phyloP scores from a whole-genome alignment of 2,797 vertebrate genomes.

The Naso thynnoides region DNA sequence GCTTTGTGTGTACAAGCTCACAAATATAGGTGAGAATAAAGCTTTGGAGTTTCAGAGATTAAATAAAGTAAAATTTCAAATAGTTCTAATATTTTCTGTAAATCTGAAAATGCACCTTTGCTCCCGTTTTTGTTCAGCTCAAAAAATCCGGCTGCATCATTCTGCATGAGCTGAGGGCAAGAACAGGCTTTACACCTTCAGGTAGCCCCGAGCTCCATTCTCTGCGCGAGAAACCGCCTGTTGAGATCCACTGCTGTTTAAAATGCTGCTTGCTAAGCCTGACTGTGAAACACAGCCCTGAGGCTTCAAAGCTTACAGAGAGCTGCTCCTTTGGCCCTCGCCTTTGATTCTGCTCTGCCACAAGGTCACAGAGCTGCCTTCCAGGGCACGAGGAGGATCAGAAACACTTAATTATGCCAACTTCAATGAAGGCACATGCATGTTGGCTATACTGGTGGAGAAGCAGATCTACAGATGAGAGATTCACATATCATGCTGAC shows the following conservation, averaged over 20 bases:
- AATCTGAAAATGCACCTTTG: conserved; percentile 29
- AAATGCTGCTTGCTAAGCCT: conserved; percentile 66
- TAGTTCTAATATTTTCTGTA: neutral
- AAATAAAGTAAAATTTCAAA: conserved; percentile 14
- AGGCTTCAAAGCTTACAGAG: conserved; percentile 54
- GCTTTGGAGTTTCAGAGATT: neutral
- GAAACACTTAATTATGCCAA: conserved; percentile 53
- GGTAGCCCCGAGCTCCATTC: conserved; percentile 50
- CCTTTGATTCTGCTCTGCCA: conserved; percentile 62
- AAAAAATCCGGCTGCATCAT: conserved; percentile 36
- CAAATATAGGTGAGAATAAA: conserved; percentile 1
- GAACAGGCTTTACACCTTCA: conserved; percentile 60
- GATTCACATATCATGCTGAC: conserved; percentile 1
- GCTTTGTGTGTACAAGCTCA: neutral
- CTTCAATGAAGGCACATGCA: conserved; percentile 14
- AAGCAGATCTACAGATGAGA: neutral
- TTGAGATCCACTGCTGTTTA: conserved; percentile 65
- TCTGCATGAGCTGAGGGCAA: conserved; percentile 45
- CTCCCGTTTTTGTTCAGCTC: conserved; percentile 36
- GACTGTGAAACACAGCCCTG: conserved; percentile 55
- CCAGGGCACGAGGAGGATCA: conserved; percentile 44
- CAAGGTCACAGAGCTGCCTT: conserved; percentile 66
- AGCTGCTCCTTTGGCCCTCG: conserved; percentile 57
- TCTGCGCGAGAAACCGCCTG: conserved; percentile 44
- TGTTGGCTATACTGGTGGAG: conserved; percentile 8